A percentile compares a stretch with the other conserved stretches of the same genome.
phyloP scores from a whole-genome alignment of 1,140 invertebrate genomes.

The Drosophila triauraria region DNA sequence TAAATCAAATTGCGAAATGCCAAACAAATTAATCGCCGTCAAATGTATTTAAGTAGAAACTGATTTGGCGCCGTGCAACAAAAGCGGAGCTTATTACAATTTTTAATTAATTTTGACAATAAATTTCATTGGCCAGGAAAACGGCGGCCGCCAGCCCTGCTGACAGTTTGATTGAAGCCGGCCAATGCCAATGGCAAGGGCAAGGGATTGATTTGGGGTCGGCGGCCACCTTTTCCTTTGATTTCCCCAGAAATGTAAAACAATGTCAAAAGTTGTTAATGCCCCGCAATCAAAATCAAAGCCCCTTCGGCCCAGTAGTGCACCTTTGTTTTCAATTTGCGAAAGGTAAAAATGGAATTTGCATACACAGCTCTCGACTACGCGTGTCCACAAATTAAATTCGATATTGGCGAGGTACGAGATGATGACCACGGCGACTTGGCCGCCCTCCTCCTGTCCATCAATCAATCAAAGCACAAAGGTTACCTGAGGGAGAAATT shows the following conservation, averaged over 20 bases:
- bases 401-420: slow-evolving; percentile 63
- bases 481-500: slow-evolving; percentile 80
- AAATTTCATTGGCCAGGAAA: slow-evolving; percentile 48
- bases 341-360: slow-evolving; percentile 52
- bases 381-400: slow-evolving; percentile 79
- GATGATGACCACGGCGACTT: slow-evolving; percentile 52
- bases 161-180: slow-evolving; percentile 74
- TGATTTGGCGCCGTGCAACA: slow-evolving; percentile 24
- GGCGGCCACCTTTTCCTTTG: slow-evolving; percentile 47
- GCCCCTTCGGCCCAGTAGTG: slow-evolving; percentile 36
- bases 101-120: slow-evolving; percentile 83
- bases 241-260: slow-evolving; percentile 79
- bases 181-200: slow-evolving; percentile 31
- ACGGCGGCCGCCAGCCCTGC: not conserved
- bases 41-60: slow-evolving; percentile 59
- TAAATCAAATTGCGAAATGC: slow-evolving; percentile 72
- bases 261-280: slow-evolving; percentile 81
- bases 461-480: slow-evolving; percentile 82
- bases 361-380: slow-evolving; percentile 57
- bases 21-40: slow-evolving; percentile 74
- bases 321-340: slow-evolving; percentile 56
- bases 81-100: slow-evolving; percentile 71
- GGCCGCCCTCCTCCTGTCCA: slow-evolving; percentile 46
- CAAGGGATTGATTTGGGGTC: slow-evolving; percentile 38
- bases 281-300: slow-evolving; percentile 62